A percentile compares a stretch with the other conserved stretches of the same genome.
Conservation (phyloP, 2,113 vertebrate species). For the Microtus oregoni region DNA sequence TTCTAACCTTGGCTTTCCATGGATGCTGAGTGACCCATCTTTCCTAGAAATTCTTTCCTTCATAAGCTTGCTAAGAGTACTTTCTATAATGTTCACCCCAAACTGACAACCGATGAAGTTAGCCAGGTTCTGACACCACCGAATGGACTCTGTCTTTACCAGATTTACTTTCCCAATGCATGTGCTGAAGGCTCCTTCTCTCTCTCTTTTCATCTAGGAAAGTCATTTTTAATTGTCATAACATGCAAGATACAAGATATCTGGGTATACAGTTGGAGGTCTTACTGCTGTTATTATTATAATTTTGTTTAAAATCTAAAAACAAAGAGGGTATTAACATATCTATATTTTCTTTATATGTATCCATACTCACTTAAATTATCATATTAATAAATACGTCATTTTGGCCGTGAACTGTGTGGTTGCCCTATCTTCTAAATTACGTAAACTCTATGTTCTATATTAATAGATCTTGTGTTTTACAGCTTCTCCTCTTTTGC, state of each 20-base stretch:
- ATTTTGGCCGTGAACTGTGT: not conserved
- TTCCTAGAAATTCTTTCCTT: not conserved
- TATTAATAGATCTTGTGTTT: not conserved
- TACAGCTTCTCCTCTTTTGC: not conserved
- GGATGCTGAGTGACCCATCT: not conserved
- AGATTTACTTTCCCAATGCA: not conserved
- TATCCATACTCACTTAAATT: not conserved
- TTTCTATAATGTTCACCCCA: constrained; percentile 15
- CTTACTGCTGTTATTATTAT: not conserved
- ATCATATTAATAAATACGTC: not conserved
- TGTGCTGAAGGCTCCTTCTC: not conserved
- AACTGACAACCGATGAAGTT: constrained; percentile 13
- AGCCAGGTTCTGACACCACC: not conserved
- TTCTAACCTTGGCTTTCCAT: not conserved
- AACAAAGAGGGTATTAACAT: not conserved
- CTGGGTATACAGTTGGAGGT: no score
- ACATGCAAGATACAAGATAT: not conserved
- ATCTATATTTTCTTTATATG: not conserved
- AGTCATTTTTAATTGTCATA: not conserved
- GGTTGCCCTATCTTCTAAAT: not conserved
- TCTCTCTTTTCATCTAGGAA: not conserved
- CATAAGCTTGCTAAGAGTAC: not conserved
- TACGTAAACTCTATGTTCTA: not conserved
- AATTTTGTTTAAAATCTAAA: not conserved
- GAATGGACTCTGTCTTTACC: not conserved